Conservation (phyloP, 2,797 vertebrate genomes). For the Enteromius argenteus region DNA sequence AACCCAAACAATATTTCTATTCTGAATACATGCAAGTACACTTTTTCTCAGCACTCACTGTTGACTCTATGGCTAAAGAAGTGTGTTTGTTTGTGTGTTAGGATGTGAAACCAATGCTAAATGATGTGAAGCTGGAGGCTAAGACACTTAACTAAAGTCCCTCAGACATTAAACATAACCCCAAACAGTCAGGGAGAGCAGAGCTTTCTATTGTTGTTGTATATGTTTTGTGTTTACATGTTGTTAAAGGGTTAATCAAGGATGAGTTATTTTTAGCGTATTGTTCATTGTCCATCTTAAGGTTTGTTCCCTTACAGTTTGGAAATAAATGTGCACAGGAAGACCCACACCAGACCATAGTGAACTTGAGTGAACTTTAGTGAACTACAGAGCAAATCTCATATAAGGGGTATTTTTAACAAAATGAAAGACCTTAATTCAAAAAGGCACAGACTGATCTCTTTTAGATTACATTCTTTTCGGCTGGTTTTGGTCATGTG, state of each 20-base stretch:
- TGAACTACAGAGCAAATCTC: not conserved
- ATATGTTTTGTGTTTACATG: constrained; percentile 56
- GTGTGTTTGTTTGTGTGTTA: constrained; percentile 6
- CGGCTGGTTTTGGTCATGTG: not conserved
- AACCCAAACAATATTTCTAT: not conserved
- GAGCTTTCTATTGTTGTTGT: constrained; percentile 66
- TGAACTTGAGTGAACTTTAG: constrained; percentile 3
- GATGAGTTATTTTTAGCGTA: constrained; percentile 78
- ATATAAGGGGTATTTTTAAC: not conserved
- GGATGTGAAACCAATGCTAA: constrained; percentile 16
- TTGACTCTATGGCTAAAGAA: not conserved
- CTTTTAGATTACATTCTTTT: constrained; percentile 20
- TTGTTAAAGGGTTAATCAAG: constrained; percentile 64
- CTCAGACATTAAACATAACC: constrained; percentile 26
- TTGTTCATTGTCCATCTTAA: constrained; percentile 79
- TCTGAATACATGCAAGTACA: not conserved
- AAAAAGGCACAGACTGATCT: not conserved
- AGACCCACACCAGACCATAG: constrained; percentile 53
- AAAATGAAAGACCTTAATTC: not conserved
- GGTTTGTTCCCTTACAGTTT: constrained; percentile 50
- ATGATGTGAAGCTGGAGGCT: not conserved
- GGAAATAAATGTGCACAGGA: constrained; percentile 68
- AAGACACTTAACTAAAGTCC: constrained; percentile 26
- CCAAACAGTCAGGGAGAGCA: constrained; percentile 42
- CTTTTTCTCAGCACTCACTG: not conserved